Evolutionary conservation across 2,797 vertebrate species (phyloP).

Genomic region (Psittacula echo): DNA sequence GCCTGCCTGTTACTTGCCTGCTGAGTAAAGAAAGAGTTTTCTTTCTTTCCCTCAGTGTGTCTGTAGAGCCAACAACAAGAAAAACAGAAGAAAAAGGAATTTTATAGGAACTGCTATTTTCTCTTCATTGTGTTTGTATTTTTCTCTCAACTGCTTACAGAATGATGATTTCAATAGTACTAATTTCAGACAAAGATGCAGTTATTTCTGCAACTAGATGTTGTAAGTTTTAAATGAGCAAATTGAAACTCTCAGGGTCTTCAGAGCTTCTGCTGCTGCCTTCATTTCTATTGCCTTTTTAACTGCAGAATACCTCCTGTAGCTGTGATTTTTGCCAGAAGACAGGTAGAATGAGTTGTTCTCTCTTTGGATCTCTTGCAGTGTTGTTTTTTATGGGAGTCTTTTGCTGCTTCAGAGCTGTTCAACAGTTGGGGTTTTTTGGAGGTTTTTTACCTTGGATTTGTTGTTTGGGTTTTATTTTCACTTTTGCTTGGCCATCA

Average conservation of each 20-base stretch:
- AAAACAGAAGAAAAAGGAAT: background rate
- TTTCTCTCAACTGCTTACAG: background rate
- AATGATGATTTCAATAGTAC: background rate
- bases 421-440: background rate
- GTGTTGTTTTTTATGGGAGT: background rate
- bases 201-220: background rate
- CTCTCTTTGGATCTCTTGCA: slow-evolving; percentile 3
- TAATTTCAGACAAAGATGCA: background rate
- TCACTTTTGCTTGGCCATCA: background rate
- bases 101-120: background rate
- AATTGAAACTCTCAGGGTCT: background rate
- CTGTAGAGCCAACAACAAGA: background rate
- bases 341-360: slow-evolving; percentile 6
- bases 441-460: background rate
- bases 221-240: background rate
- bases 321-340: background rate
- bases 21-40: background rate
- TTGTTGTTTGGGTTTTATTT: background rate
- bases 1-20: background rate
- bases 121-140: background rate
- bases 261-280: background rate
- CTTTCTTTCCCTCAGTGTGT: background rate
- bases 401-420: background rate
- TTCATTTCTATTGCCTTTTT: background rate
- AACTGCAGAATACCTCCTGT: background rate